Conservation (phyloP, 35 echinoderm and acorn worm genomes). For the Lytechinus variegatus region DNA sequence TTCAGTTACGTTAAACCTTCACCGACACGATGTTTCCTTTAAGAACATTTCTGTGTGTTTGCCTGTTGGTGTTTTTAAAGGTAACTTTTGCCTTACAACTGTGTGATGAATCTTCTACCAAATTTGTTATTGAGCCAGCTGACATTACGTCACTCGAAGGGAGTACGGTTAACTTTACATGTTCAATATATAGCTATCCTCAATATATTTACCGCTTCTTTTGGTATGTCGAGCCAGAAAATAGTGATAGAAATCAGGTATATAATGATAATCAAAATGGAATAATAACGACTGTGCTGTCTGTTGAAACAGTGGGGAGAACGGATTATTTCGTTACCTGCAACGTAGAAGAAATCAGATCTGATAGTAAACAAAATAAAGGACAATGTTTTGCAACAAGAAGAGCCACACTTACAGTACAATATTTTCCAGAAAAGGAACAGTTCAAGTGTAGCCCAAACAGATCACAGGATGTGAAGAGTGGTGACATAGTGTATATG, state of each 20-base stretch:
- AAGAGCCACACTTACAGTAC: neutral
- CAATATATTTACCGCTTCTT: neutral
- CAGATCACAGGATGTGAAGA: neutral
- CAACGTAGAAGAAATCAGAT: neutral
- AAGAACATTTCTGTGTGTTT: neutral
- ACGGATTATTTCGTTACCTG: neutral
- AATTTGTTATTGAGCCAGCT: neutral
- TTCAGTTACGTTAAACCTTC: neutral
- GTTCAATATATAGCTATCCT: neutral
- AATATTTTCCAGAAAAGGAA: neutral
- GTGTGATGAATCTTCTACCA: neutral
- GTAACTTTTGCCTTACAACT: neutral
- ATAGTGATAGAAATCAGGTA: neutral
- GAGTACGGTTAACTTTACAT: neutral
- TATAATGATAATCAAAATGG: neutral
- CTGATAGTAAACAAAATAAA: neutral
- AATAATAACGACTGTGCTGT: neutral
- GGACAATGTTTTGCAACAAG: neutral
- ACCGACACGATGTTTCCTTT: neutral
- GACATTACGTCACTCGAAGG: neutral
- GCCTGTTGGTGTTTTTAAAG: neutral
- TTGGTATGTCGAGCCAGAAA: neutral
- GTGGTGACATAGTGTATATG: neutral
- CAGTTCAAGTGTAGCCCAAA: neutral
- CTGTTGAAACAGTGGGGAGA: neutral